Evolutionary conservation across 37 sponge, comb jelly and placozoan genomes (phyloP).

Genomic region (Chondrosia reniformis): DNA sequence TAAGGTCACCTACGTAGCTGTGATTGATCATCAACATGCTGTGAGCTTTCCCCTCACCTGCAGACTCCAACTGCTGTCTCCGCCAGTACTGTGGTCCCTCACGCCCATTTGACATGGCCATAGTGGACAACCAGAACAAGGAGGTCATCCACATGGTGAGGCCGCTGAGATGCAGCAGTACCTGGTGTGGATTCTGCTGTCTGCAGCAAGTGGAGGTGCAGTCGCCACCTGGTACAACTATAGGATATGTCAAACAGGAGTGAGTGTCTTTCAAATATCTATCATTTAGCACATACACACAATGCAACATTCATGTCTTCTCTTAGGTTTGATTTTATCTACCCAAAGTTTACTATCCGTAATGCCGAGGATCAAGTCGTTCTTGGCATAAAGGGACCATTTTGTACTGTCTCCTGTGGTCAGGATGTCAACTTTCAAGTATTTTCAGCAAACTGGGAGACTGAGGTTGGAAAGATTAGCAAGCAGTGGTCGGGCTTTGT

Average conservation of each 20-base stretch:
- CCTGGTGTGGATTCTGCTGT: slow-evolving; percentile 88
- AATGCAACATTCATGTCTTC: neutral
- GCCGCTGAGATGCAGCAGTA: slow-evolving; percentile 56
- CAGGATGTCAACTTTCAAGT: slow-evolving; percentile 79
- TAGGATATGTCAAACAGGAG: slow-evolving; percentile 81
- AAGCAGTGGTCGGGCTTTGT: slow-evolving; percentile 94
- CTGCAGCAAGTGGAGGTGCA: slow-evolving; percentile 85
- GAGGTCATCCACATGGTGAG: slow-evolving; percentile 88
- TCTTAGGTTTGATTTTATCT: slow-evolving; percentile 37
- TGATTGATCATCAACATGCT: neutral
- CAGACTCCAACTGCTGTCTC: slow-evolving; percentile 48
- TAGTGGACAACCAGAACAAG: slow-evolving; percentile 71
- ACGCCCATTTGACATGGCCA: slow-evolving; percentile 80
- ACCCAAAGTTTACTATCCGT: slow-evolving; percentile 63
- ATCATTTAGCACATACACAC: neutral
- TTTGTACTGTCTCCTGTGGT: slow-evolving; percentile 66
- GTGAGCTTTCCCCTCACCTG: neutral
- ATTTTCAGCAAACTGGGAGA: slow-evolving; percentile 43
- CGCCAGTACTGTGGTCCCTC: slow-evolving; percentile 83
- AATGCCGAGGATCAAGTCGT: slow-evolving; percentile 60
- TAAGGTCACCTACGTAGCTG: slow-evolving; percentile 15
- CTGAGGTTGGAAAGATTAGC: slow-evolving; percentile 78
- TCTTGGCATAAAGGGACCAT: slow-evolving; percentile 82
- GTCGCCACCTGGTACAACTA: slow-evolving; percentile 85
- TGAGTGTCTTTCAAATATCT: slow-evolving; percentile 16